phyloP scores from a whole-genome alignment of 92 coral and sea anemone genomes.

The Epizoanthus stellaris region DNA sequence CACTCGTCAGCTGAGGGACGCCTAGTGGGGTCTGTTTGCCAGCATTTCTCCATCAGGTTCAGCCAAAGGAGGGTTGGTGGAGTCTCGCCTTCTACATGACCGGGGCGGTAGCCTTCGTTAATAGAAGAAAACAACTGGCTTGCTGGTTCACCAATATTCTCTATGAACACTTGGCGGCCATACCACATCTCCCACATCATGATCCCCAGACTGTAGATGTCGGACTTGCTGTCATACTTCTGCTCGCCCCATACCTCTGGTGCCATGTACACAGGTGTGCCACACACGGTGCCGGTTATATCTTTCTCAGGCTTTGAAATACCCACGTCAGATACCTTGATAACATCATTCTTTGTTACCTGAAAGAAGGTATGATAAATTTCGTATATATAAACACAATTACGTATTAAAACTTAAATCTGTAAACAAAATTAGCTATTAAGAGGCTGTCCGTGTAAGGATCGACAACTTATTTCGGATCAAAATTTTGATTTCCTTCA shows the following conservation, averaged over 20 bases:
- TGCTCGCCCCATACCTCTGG: background rate
- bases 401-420: too few species aligned
- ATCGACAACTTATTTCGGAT: too few species aligned
- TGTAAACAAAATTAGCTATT: too few species aligned
- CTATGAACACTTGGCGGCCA: slow-evolving; percentile 23
- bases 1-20: slow-evolving; percentile 3
- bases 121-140: background rate
- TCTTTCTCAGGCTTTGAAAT: slow-evolving; percentile 28
- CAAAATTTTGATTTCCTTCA: too few species aligned
- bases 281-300: slow-evolving; percentile 29
- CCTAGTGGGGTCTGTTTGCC: background rate
- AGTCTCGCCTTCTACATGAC: background rate
- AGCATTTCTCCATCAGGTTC: slow-evolving; percentile 21
- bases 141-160: background rate
- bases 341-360: slow-evolving; percentile 1
- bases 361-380: background rate
- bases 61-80: background rate
- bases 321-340: slow-evolving; percentile 48
- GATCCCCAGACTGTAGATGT: slow-evolving; percentile 43
- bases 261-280: background rate
- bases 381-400: too few species aligned
- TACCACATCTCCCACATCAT: background rate
- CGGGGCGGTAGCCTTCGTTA: slow-evolving; percentile 21
- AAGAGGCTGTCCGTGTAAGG: too few species aligned
- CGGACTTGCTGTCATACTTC: slow-evolving; percentile 35